phyloP scores from a whole-genome alignment of 1,140 invertebrate species.

The Dreissena rostriformis region DNA sequence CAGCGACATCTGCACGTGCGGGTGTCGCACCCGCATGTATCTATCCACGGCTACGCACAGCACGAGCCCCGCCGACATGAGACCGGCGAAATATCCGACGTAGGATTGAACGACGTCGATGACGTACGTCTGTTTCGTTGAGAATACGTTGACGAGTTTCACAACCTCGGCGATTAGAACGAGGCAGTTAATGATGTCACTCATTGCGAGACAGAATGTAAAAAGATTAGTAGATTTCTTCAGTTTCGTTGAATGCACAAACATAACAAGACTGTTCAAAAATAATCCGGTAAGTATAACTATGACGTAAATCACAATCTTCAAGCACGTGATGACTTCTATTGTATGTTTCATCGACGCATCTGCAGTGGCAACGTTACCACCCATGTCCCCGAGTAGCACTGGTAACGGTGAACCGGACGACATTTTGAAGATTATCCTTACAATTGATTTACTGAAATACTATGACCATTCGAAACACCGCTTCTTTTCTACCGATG shows the following conservation, averaged over 20 bases:
- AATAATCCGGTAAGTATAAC: conserved; percentile 15
- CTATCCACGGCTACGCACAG: conserved; percentile 14
- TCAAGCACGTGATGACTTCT: too few relatives aligned
- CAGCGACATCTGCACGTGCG: not conserved
- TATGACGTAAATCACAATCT: conserved; percentile 9
- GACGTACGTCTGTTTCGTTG: not conserved
- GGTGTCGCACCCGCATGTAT: conserved; percentile 7
- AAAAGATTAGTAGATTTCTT: conserved; percentile 29
- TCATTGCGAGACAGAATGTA: conserved; percentile 6
- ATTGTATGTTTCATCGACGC: too few relatives aligned
- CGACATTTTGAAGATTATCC: too few relatives aligned
- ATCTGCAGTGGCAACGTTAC: too few relatives aligned
- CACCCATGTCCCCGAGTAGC: too few relatives aligned
- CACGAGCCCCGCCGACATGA: conserved; percentile 13
- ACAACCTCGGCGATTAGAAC: conserved; percentile 3
- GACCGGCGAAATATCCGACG: not conserved
- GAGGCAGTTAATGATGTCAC: conserved; percentile 24
- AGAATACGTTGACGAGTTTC: not conserved
- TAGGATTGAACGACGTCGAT: not conserved
- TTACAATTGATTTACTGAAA: too few relatives aligned
- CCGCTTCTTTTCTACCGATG: too few relatives aligned
- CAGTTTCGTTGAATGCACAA: conserved; percentile 16
- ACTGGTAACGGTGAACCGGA: too few relatives aligned
- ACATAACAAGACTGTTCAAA: conserved; percentile 20
- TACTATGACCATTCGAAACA: too few relatives aligned